Evolutionary conservation across 2,797 vertebrate species (phyloP).

Genomic region (Masticophis lateralis): DNA sequence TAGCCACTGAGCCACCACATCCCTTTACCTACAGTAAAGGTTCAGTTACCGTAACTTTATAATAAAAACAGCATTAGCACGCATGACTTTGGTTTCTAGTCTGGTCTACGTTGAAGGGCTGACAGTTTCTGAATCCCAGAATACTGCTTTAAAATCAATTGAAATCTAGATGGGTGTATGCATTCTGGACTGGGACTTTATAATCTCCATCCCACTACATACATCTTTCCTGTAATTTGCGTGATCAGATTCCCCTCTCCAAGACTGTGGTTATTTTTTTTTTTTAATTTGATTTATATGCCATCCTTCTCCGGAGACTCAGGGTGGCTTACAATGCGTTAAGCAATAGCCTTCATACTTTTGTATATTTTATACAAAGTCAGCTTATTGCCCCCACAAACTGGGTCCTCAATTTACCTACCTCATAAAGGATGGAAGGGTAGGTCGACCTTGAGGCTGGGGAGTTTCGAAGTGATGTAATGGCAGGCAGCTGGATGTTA

Average conservation of each 20-base stretch:
- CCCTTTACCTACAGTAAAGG: background rate
- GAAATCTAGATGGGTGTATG: background rate
- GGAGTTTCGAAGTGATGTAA: no score
- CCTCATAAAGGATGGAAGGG: no score
- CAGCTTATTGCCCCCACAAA: no score
- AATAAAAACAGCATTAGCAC: background rate
- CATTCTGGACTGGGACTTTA: background rate
- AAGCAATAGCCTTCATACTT: no score
- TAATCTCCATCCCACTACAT: background rate
- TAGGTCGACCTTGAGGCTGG: no score
- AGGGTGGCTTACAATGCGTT: no score
- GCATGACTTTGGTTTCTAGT: background rate
- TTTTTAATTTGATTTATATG: no score
- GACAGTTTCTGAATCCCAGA: background rate
- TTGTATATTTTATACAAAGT: no score
- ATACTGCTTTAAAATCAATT: background rate
- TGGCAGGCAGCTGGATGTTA: no score
- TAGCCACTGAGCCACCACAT: no score
- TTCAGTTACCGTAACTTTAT: background rate
- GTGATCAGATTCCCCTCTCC: background rate
- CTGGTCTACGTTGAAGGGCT: background rate
- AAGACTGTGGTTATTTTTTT: background rate
- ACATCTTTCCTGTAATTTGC: background rate
- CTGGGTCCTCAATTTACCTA: no score
- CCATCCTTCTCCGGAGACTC: no score